These are phyloP conservation scores for Pyrocephalus nanus DNA, from an alignment of 2,797 vertebrate species.

Conservation along the genomic window DNA sequence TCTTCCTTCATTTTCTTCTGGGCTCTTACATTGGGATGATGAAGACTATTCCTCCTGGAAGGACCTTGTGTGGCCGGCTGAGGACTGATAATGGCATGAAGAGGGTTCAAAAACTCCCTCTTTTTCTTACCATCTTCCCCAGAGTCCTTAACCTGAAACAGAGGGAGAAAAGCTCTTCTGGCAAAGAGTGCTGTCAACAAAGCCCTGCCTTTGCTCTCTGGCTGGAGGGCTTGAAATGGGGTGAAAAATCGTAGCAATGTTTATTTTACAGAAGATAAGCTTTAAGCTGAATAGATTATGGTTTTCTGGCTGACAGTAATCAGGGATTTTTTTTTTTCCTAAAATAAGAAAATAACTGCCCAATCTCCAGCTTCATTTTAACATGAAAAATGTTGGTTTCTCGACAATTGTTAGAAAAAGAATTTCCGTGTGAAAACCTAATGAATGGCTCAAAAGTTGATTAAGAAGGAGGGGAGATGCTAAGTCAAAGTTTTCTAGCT, in stretches of 20 bases:
- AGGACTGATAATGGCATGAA: not conserved
- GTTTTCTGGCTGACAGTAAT: not conserved
- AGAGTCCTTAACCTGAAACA: not conserved
- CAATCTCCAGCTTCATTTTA: not conserved
- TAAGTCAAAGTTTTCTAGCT: constrained; percentile 42
- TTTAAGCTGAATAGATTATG: not conserved
- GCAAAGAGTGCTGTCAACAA: not conserved
- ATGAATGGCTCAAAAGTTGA: constrained; percentile 38
- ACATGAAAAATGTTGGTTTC: not conserved
- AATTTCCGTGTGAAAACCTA: constrained; percentile 4
- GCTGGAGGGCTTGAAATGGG: not conserved
- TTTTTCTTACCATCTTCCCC: not conserved
- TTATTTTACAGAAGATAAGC: constrained; percentile 28
- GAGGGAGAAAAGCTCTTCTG: not conserved
- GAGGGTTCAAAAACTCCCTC: not conserved
- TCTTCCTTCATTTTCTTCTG: not conserved
- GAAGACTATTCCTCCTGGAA: not conserved
- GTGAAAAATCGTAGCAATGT: not conserved
- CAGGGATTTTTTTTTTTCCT: not conserved
- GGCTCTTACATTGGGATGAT: accelerated
- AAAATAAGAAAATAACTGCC: not conserved
- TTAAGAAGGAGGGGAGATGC: constrained; percentile 29
- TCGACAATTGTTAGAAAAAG: not conserved
- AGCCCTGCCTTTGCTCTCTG: not conserved
- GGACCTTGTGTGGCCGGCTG: not conserved